These are phyloP conservation scores for Drosophila tani DNA, from an alignment of 1,140 invertebrate genomes.

Conservation along the genomic window DNA sequence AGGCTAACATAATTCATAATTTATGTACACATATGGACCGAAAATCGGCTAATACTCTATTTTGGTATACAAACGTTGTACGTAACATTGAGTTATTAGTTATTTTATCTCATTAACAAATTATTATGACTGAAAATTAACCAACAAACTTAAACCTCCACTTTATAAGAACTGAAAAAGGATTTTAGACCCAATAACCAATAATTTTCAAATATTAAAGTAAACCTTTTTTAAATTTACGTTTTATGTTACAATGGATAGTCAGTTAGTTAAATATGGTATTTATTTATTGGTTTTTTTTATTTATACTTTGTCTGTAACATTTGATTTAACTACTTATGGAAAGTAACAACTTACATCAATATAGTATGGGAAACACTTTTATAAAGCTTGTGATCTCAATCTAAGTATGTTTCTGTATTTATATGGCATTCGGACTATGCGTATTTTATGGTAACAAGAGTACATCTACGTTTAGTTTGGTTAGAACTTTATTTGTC, in stretches of 20 bases:
- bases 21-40: slow-evolving; percentile 16
- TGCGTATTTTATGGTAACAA: slow-evolving; percentile 37
- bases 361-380: slow-evolving; percentile 46
- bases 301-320: slow-evolving; percentile 38
- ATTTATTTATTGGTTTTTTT: slow-evolving; percentile 26
- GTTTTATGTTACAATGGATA: slow-evolving; percentile 15
- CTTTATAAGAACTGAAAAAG: background rate
- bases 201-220: background rate
- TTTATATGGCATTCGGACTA: slow-evolving; percentile 52
- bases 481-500: slow-evolving; percentile 44
- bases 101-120: too few species aligned
- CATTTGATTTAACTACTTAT: slow-evolving; percentile 42
- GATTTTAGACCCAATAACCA: background rate
- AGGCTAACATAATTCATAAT: slow-evolving; percentile 15
- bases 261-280: slow-evolving; percentile 22
- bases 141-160: too few species aligned
- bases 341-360: slow-evolving; percentile 47
- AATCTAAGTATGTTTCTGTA: slow-evolving; percentile 26
- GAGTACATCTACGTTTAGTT: slow-evolving; percentile 24
- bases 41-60: slow-evolving; percentile 46
- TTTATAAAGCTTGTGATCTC: slow-evolving; percentile 52
- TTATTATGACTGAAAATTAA: too few species aligned
- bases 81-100: slow-evolving; percentile 7
- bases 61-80: slow-evolving; percentile 43
- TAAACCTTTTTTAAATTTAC: slow-evolving; percentile 1